These are phyloP conservation scores for Himalopsyche anomala DNA, from an alignment of 2,888 invertebrate genomes.

Conservation along the genomic window DNA sequence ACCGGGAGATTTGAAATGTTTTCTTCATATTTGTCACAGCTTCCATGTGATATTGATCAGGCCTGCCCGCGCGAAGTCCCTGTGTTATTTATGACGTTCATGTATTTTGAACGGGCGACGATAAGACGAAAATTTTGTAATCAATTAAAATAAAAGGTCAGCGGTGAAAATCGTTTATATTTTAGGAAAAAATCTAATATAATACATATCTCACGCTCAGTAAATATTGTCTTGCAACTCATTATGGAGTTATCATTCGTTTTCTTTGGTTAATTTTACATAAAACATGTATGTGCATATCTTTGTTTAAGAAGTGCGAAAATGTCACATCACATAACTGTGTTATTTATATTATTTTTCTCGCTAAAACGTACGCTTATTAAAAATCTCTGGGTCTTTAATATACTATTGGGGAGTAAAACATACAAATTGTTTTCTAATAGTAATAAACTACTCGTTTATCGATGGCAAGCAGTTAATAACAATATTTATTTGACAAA, in stretches of 20 bases:
- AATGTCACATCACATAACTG: no score
- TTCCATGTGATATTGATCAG: not conserved
- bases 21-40: not conserved
- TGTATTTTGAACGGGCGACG: not conserved
- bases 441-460: no score
- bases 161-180: not conserved
- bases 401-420: no score
- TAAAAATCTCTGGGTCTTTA: no score
- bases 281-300: no score
- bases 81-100: not conserved
- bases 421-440: no score
- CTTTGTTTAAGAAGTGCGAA: no score
- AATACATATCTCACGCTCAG: not conserved
- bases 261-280: no score
- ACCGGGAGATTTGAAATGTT: not conserved
- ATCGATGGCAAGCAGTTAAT: no score
- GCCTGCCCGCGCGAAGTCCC: not conserved
- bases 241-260: not conserved
- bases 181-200: not conserved
- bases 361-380: no score
- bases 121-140: not conserved
- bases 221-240: not conserved
- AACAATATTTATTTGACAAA: no score
- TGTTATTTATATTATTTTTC: no score
- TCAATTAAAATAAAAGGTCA: slow-evolving; percentile 40